These are phyloP conservation scores for Gambusia holbrooki DNA, from an alignment of 2,113 vertebrate species.

Conservation along the genomic window DNA sequence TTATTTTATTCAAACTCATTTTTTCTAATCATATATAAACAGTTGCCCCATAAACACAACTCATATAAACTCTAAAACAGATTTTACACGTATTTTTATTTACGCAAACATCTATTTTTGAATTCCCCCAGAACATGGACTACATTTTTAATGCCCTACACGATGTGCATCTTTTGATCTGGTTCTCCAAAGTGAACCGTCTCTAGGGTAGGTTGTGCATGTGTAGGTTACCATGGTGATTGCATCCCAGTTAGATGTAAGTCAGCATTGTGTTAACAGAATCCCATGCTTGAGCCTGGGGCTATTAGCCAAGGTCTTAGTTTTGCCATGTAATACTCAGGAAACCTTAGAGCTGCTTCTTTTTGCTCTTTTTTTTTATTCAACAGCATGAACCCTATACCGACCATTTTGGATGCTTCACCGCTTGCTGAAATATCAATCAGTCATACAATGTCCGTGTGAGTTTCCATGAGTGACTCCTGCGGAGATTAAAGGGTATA, in stretches of 20 bases:
- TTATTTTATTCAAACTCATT: background rate
- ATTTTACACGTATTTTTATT: background rate
- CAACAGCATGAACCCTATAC: background rate
- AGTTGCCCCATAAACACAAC: background rate
- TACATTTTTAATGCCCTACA: background rate
- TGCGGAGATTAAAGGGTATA: conserved; percentile 10
- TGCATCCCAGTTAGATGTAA: background rate
- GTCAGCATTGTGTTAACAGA: background rate
- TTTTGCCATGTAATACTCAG: background rate
- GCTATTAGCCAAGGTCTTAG: background rate
- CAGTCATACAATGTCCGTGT: conserved; percentile 2
- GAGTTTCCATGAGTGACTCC: background rate
- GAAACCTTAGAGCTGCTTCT: background rate
- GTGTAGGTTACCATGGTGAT: conserved; percentile 10
- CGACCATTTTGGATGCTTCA: background rate
- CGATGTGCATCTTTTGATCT: background rate
- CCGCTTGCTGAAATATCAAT: conserved; percentile 4
- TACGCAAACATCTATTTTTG: background rate
- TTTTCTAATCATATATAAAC: background rate
- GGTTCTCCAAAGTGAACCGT: background rate
- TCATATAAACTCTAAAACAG: background rate
- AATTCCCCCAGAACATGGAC: background rate
- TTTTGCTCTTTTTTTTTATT: background rate
- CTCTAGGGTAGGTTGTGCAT: background rate
- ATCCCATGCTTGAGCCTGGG: background rate